These are phyloP conservation scores for Thaumetopoea pityocampa DNA, from an alignment of 1,140 invertebrate genomes.

Conservation along the genomic window DNA sequence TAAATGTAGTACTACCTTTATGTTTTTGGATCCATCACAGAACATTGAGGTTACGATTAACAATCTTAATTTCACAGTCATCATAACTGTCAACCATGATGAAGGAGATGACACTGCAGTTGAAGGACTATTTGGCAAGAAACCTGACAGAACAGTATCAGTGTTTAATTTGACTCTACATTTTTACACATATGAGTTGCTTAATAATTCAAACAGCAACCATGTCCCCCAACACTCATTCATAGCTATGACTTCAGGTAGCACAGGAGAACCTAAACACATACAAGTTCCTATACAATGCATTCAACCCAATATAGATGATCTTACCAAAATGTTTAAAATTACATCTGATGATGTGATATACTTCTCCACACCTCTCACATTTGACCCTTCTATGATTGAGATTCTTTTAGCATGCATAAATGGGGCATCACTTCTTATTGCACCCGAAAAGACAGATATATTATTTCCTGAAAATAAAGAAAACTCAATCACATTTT, in stretches of 20 bases:
- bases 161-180: slow-evolving; percentile 48
- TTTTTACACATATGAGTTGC: slow-evolving; percentile 39
- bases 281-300: slow-evolving; percentile 79
- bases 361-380: slow-evolving; percentile 83
- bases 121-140: slow-evolving; percentile 43
- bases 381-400: slow-evolving; percentile 89
- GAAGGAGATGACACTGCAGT: slow-evolving; percentile 13
- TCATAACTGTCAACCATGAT: slow-evolving; percentile 40
- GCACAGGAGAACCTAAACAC: slow-evolving; percentile 79
- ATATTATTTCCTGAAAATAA: slow-evolving; percentile 57
- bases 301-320: slow-evolving; percentile 79
- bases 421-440: slow-evolving; percentile 80
- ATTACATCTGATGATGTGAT: slow-evolving; percentile 79
- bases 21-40: slow-evolving; percentile 59
- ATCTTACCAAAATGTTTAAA: slow-evolving; percentile 76
- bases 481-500: slow-evolving; percentile 77
- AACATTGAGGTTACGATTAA: slow-evolving; percentile 37
- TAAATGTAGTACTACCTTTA: slow-evolving; percentile 61
- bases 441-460: slow-evolving; percentile 76
- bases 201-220: slow-evolving; percentile 17
- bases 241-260: slow-evolving; percentile 81
- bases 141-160: slow-evolving; percentile 43
- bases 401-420: slow-evolving; percentile 84
- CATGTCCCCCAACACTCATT: slow-evolving; percentile 48
- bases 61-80: slow-evolving; percentile 39